Evolutionary conservation across 1,140 invertebrate species (phyloP), one percentile per base, ranked within the genome.

Genomic region (Diorhabda sublineata): DNA sequence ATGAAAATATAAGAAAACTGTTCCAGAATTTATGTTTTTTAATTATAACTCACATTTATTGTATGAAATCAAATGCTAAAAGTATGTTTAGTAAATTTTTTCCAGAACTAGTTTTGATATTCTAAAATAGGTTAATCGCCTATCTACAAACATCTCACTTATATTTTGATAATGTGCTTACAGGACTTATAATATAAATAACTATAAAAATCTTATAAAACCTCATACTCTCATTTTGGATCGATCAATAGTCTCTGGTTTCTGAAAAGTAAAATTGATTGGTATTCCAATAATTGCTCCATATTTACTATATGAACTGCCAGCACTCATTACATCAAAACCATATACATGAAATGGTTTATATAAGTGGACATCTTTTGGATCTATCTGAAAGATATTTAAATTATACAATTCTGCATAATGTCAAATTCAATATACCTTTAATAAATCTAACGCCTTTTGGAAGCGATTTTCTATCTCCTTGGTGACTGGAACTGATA

Each of bases 251-350:
- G 85, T 81, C 0, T 75, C 66, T 5, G 74, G 42, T 41, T 77
- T 74, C 41, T 73, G 73, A 71, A 89, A 91, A 0, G 74, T 75
- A 76, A 87, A 92, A 76, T 86, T 87, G 2, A 81, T 74, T 3
- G 91, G 91, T 42, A 92, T 80, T 4, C 91, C 91, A 64, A 92
- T 74, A 44, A 85, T 80, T 3, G 80, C 83, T 8, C 89, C 89
- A 72, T 73, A 83, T n/a, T 72, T 80, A 41, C 75, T 76, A 4
- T 71, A 73, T 0, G 75, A 63, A 0, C 80, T 76, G 11, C 89
- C 89, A 3, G 83, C 83, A 74, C 85, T 81, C 73, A 86, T 85
- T 0, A 87, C 60, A 77, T 91, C 86, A 71, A 89, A 87, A n/a
- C 89, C 89, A 77, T 81, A 83, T 3, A 86, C 84, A 9, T 83